phyloP scores from a whole-genome alignment of 53 echinoderm and acorn worm species.

The Arbacia lixula region DNA sequence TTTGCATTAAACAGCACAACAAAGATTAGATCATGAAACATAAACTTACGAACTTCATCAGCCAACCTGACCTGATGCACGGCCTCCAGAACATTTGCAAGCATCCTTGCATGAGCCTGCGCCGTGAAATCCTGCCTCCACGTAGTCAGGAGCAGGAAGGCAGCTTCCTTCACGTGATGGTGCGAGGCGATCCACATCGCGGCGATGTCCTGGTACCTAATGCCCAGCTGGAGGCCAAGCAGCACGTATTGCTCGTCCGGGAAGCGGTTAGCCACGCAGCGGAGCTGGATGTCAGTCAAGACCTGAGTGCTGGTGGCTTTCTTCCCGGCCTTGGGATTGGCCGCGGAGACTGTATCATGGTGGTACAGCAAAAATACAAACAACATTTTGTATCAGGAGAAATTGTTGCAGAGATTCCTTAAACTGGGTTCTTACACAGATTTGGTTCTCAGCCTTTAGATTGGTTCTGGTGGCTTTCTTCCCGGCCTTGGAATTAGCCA shows the following conservation, averaged over 20 bases:
- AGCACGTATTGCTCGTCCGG: constrained; percentile 25
- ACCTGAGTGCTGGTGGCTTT: too few relatives aligned
- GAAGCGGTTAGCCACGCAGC: constrained; percentile 27
- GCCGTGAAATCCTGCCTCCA: neutral
- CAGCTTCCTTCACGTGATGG: neutral
- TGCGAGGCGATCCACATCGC: constrained; percentile 19
- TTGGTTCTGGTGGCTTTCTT: too few relatives aligned
- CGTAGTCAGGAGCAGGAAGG: neutral
- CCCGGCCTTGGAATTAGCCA: too few relatives aligned
- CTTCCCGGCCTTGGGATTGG: too few relatives aligned
- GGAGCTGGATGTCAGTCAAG: constrained; percentile 33
- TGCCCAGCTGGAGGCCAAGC: constrained; percentile 28
- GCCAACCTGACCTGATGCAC: constrained; percentile 9
- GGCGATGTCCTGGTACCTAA: constrained; percentile 8
- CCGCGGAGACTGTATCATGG: too few relatives aligned
- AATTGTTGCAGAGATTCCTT: too few relatives aligned
- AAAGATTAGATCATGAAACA: neutral
- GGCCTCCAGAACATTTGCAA: constrained; percentile 17
- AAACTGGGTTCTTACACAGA: too few relatives aligned
- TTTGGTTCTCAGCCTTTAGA: too few relatives aligned
- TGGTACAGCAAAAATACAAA: too few relatives aligned
- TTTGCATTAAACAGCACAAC: too few relatives aligned
- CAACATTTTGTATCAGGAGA: too few relatives aligned
- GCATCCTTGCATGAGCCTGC: neutral
- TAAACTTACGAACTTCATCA: constrained; percentile 30